Base-by-base conservation (phyloP, 2,888 invertebrate genomes). In the Aspidiotus rigidus region DNA sequence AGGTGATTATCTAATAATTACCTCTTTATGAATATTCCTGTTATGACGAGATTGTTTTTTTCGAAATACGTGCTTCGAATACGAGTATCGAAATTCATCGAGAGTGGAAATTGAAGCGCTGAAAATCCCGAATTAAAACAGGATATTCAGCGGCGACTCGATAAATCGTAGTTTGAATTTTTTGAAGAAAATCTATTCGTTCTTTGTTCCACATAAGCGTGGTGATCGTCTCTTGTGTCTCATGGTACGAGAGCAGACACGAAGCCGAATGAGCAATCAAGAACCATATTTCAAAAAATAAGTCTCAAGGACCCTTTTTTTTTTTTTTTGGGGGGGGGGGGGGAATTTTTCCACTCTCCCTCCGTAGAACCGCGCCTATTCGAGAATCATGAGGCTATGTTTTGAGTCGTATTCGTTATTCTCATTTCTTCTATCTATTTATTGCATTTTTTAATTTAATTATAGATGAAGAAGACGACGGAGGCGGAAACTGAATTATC, bases 91-190 rank as follows among this genome's bases (percentile, higher is more conserved):
- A n/a, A n/a, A n/a, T n/a, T n/a, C n/a, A n/a, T n/a, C n/a, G 56
- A 56, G 56, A 56, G 56, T 56, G 56, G 49, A 44, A 44, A 44
- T 44, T 44, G 49, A 44, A 44, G 56, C 56, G 56, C 15, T 56
- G 56, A 56, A 56, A 56, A 56, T 56, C 56, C 16, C n/a, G 16
- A 56, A 56, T 56, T 56, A 56, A 56, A 56, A 56, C 15, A 56
- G 16, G 56, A 15, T 56, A 56, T 56, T 56, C 56, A 56, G 56
- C 15, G 8, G 56, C 15, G 56, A 56, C 56, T 56, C 56, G 16
- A 56, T 56, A 56, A 56, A 56, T 56, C 56, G 56, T 56, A 56
- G 56, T 56, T 56, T 56, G 56, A 56, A 15, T 56, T 16, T 56
- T 44, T 8, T 44, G 49, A 44, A 44, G 49, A 44, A 44, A 44